Evolutionary conservation across 2,113 vertebrate genomes (phyloP).

Genomic region (Peromyscus leucopus): DNA sequence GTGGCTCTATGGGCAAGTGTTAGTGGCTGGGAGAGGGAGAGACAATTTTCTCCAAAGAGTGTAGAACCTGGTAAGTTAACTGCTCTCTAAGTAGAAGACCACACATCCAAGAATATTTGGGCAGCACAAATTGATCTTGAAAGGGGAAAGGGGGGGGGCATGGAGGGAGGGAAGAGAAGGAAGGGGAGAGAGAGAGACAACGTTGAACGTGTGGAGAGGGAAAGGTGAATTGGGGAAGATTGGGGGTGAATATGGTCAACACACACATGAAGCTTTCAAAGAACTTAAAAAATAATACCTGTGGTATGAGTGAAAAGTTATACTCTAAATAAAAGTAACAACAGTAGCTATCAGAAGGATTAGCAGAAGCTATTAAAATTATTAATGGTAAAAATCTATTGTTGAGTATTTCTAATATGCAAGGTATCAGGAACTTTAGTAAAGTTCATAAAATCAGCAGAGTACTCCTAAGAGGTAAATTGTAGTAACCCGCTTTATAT

Average conservation of each 20-base stretch:
- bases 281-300: background rate
- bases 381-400: background rate
- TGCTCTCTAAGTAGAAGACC: background rate
- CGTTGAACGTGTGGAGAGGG: background rate
- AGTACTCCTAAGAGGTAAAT: background rate
- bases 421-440: background rate
- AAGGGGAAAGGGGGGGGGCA: too few species aligned
- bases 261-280: too few species aligned
- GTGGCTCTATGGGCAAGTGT: background rate
- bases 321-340: background rate
- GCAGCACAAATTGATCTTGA: background rate
- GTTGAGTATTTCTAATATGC: background rate
- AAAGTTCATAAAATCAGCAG: background rate
- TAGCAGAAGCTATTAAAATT: background rate
- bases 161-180: background rate
- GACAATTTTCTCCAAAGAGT: background rate
- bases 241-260: background rate
- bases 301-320: background rate
- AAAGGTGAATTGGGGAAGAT: background rate
- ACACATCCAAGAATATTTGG: background rate
- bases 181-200: too few species aligned
- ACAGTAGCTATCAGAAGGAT: background rate
- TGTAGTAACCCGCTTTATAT: background rate
- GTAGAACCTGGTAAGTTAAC: background rate
- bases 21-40: background rate